A percentile compares a stretch with the other conserved stretches of the same genome.
phyloP scores from a whole-genome alignment of 2,113 vertebrate species.

The Sinocyclocheilus anshuiensis region DNA sequence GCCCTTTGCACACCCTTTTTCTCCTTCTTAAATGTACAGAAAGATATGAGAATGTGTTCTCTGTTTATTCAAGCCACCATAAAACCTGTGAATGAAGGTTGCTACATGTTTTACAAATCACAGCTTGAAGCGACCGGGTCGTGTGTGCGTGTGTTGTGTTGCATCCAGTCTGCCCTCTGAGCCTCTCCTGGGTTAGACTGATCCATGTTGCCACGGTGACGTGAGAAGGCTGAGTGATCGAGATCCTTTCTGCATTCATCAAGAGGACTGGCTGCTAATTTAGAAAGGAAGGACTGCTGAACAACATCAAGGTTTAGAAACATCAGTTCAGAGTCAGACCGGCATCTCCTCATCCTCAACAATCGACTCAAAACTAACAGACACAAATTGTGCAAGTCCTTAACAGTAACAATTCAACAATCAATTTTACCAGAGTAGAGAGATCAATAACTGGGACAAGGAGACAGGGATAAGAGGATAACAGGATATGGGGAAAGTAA shows the following conservation, averaged over 20 bases:
- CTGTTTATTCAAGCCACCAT: not conserved
- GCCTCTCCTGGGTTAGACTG: constrained; percentile 21
- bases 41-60: not conserved
- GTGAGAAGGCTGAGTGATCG: constrained; percentile 3
- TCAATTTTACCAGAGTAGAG: not conserved
- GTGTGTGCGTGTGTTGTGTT: not conserved
- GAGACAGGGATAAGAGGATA: not conserved
- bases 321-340: not conserved
- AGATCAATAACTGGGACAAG: constrained; percentile 19
- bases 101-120: constrained; percentile 4
- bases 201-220: constrained; percentile 49
- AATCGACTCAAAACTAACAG: not conserved
- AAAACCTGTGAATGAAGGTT: not conserved
- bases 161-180: constrained; percentile 23
- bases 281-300: not conserved
- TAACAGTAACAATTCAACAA: not conserved
- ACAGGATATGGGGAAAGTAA: constrained; percentile 1
- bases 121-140: not conserved
- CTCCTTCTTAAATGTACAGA: not conserved
- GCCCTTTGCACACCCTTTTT: not conserved
- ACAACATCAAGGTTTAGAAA: constrained; percentile 6
- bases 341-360: not conserved
- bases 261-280: not conserved
- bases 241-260: constrained; percentile 33
- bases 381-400: not conserved